A percentile compares a stretch with the other conserved stretches of the same genome.
These are phyloP conservation scores for silkworm (Bombyx mori) DNA, from an alignment of 1,140 invertebrate species.

Conservation along the genomic window ASM3026992v2 NC_085127.1:4830001-4830500, in stretches of 20 bases:
- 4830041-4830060: constrained; percentile 21
- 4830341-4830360: constrained; percentile 47
- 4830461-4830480: too few relatives aligned
- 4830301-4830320: constrained; percentile 64
- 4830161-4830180: constrained; percentile 4
- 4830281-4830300: constrained; percentile 63
- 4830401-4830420: neutral
- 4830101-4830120: constrained; percentile 70
- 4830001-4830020: constrained; percentile 6
- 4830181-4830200: too few relatives aligned
- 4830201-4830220: too few relatives aligned
- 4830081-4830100: constrained; percentile 65
- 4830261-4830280: constrained; percentile 51
- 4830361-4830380: too few relatives aligned
- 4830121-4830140: constrained; percentile 63
- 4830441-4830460: neutral
- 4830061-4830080: constrained; percentile 55
- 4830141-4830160: constrained; percentile 36
- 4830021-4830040: constrained; percentile 29
- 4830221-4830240: constrained; percentile 21
- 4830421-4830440: neutral
- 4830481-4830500: too few relatives aligned
- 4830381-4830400: too few relatives aligned
- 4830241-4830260: constrained; percentile 60
- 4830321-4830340: constrained; percentile 65